phyloP scores from a whole-genome alignment of 2,888 invertebrate species.

The Mimas tiliae region DNA sequence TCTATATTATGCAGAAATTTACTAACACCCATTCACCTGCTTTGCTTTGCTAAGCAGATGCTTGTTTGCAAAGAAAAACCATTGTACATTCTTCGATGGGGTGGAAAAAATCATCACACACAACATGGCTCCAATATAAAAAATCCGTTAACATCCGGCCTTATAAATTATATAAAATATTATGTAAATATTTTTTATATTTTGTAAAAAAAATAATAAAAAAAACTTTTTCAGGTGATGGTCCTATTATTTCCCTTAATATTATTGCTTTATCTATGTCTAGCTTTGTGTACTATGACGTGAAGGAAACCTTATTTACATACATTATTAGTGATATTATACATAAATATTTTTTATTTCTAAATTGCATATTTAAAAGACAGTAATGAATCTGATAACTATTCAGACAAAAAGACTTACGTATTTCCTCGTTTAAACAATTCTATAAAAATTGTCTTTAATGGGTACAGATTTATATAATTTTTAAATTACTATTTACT shows the following conservation, averaged over 20 bases:
- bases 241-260: conserved; percentile 48
- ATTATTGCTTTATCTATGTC: conserved; percentile 63
- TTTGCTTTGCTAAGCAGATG: conserved; percentile 78
- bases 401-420: not conserved
- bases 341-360: no score
- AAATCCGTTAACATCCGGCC: conserved; percentile 72
- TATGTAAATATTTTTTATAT: conserved; percentile 24
- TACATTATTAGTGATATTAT: conserved; percentile 16
- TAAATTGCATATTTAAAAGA: not conserved
- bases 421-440: not conserved
- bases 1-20: conserved; percentile 53
- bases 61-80: conserved; percentile 60
- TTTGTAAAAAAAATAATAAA: conserved; percentile 16
- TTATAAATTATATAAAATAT: conserved; percentile 28
- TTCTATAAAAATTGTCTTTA: not conserved
- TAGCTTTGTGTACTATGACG: conserved; percentile 76
- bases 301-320: conserved; percentile 64
- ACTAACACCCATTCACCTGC: conserved; percentile 38
- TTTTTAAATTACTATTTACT: not conserved
- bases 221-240: conserved; percentile 70
- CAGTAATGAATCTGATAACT: not conserved
- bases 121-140: conserved; percentile 28
- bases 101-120: conserved; percentile 22
- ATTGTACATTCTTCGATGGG: conserved; percentile 11
- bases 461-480: no score